These are phyloP conservation scores for Agrilus biguttatus DNA, from an alignment of 2,888 invertebrate species.

Conservation along the genomic window DNA sequence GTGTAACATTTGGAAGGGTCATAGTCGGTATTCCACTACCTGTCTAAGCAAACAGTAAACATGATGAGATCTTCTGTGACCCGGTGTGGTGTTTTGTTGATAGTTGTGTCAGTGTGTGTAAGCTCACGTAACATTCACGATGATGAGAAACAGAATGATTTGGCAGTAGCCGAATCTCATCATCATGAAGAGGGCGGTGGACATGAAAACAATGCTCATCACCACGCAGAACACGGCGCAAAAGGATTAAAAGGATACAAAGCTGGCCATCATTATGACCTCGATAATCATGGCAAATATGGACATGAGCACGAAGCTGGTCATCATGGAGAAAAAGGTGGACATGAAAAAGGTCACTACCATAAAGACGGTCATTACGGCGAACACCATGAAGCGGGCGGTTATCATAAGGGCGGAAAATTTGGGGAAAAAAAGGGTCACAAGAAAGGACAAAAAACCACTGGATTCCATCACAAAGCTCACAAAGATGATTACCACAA, in stretches of 20 bases:
- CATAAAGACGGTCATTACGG: constrained; percentile 62
- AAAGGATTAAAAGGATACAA: constrained; percentile 71
- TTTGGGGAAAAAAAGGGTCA: constrained; percentile 71
- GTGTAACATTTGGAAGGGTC: no score
- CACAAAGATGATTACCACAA: constrained; percentile 81
- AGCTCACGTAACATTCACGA: no score
- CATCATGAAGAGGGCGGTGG: constrained; percentile 55
- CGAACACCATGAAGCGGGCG: constrained; percentile 62
- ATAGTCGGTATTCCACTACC: no score
- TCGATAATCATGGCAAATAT: constrained; percentile 60
- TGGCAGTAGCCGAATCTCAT: constrained; percentile 22
- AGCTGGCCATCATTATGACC: constrained; percentile 59
- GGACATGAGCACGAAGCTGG: constrained; percentile 67
- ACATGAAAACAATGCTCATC: constrained; percentile 50
- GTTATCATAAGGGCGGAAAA: constrained; percentile 66
- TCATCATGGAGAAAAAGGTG: constrained; percentile 62
- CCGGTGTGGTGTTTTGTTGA: no score
- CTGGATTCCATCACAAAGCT: constrained; percentile 72
- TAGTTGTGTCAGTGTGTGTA: no score
- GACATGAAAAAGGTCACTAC: constrained; percentile 68
- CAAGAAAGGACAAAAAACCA: constrained; percentile 75
- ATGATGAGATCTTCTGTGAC: no score
- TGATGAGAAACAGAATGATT: neutral
- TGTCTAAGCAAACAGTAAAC: no score
- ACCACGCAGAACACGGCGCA: constrained; percentile 56